Base-by-base conservation (phyloP, 2,888 invertebrate species). In the Pammene fasciana region DNA sequence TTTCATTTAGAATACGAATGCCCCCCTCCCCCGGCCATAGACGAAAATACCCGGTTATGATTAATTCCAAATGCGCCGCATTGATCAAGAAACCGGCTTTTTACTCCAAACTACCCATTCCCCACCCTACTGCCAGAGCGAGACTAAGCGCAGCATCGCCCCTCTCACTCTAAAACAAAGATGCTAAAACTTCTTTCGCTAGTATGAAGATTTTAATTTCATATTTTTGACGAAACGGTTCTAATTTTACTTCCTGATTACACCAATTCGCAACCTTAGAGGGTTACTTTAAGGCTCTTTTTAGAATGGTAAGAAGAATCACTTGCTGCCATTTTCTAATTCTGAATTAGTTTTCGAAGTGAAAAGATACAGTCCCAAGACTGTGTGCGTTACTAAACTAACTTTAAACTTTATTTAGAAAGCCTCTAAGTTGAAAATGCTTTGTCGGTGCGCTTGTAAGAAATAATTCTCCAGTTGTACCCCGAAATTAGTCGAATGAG, bases 181-280 rank as follows among this genome's bases (percentile, higher is more conserved):
- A 92, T 92, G 92, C 92, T 92, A 91, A 92, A 92, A 92, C 92
- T 92, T 92, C 92, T 92, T 92, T 92, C 90, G 92, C 90, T 92
- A 92, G 92, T 92, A 92, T 92, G 90, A 92, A 92, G 92, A 92
- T 92, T 92, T 92, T 92, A 92, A 92, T 92, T 92, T 92, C 92
- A 92, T 92, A 92, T 92, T 92, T 92, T 92, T 92, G 92, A 92
- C 86, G 90, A 90, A 92, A 92, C 86, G 84, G 92, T 89, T 92
- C 92, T 92, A 92, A 92, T 92, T 92, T 92, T 90, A 80, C 72
- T 71, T 11, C 50, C 0, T 4, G 5, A 0, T 36, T 0, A 74
- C 75, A 45, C 0, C 74, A 3, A 87, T 75, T 78, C 11, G 61
- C 67, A 65, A 80, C 86, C 75, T 67, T 88, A 77, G 8, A 0